These are phyloP conservation scores for Prochilodus magdalenae DNA, from an alignment of 2,113 vertebrate species.

Conservation along the genomic window DNA sequence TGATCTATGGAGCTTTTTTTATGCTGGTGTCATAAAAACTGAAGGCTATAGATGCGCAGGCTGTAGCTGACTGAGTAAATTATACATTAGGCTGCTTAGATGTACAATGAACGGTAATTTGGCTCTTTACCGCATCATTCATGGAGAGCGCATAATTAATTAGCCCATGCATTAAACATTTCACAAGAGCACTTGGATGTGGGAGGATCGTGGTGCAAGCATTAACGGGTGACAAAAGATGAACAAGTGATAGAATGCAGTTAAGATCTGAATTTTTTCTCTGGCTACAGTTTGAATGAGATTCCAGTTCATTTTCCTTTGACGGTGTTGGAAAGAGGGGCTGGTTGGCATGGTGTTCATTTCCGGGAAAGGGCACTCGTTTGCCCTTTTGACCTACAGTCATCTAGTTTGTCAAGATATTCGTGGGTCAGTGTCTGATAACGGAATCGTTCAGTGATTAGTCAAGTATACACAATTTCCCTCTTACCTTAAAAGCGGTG, in stretches of 20 bases:
- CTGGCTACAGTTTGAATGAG: background rate
- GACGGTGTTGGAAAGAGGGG: too few relatives aligned
- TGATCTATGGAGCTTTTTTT: too few relatives aligned
- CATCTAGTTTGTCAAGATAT: too few relatives aligned
- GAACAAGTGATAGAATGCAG: too few relatives aligned
- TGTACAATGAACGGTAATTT: conserved; percentile 36
- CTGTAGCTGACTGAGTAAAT: conserved; percentile 14
- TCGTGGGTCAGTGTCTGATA: too few relatives aligned
- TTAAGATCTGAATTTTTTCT: background rate
- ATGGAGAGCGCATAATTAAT: conserved; percentile 7
- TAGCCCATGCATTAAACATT: conserved; percentile 32
- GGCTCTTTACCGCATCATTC: conserved; percentile 7
- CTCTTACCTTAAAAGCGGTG: too few relatives aligned
- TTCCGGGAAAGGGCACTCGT: too few relatives aligned
- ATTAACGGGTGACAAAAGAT: background rate
- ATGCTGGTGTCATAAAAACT: conserved; percentile 22
- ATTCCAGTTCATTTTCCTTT: background rate
- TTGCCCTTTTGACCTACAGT: too few relatives aligned
- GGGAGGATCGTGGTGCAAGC: background rate
- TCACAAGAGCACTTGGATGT: background rate
- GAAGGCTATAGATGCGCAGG: conserved; percentile 1
- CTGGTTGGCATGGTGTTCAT: too few relatives aligned
- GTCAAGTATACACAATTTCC: too few relatives aligned
- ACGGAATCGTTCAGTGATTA: too few relatives aligned
- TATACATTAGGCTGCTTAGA: conserved; percentile 25